Evolutionary conservation across 2,888 invertebrate species (phyloP).

Genomic region (Pterostichus niger): DNA sequence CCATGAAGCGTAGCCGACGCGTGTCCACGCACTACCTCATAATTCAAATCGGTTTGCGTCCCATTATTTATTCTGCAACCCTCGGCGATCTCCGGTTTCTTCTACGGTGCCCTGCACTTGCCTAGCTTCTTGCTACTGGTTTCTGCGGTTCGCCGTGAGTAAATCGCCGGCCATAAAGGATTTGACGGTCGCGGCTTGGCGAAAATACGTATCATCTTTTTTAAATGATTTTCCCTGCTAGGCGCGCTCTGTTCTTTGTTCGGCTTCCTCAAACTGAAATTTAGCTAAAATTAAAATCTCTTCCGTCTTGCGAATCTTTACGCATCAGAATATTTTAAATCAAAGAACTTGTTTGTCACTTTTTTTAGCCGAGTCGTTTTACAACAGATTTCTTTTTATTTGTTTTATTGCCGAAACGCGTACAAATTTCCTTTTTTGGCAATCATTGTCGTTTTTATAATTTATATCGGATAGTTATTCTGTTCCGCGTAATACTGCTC

Average conservation of each 20-base stretch:
- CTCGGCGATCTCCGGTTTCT: neutral
- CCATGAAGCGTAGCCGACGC: conserved; percentile 1
- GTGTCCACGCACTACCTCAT: conserved; percentile 54
- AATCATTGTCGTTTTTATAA: neutral
- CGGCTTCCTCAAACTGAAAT: conserved; percentile 54
- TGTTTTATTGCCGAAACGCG: conserved; percentile 16
- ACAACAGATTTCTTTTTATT: conserved; percentile 13
- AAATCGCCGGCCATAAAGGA: conserved; percentile 56
- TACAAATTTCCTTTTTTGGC: too few relatives aligned
- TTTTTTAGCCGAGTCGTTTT: conserved; percentile 17
- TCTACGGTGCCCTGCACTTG: conserved; percentile 23
- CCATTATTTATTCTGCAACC: conserved; percentile 26
- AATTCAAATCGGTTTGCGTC: conserved; percentile 58
- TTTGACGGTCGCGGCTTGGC: conserved; percentile 30
- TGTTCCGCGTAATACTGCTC: too few relatives aligned
- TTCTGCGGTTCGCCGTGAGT: conserved; percentile 54
- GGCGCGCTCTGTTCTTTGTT: conserved; percentile 5
- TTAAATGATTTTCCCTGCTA: conserved; percentile 48
- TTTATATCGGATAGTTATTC: too few relatives aligned
- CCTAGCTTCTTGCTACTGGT: conserved; percentile 26
- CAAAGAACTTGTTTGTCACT: conserved; percentile 40
- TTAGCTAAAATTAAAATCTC: conserved; percentile 60
- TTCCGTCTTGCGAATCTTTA: conserved; percentile 52
- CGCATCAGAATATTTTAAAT: conserved; percentile 26
- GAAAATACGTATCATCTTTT: conserved; percentile 52